phyloP scores from a whole-genome alignment of 2,797 vertebrate species.

The Falco peregrinus region DNA sequence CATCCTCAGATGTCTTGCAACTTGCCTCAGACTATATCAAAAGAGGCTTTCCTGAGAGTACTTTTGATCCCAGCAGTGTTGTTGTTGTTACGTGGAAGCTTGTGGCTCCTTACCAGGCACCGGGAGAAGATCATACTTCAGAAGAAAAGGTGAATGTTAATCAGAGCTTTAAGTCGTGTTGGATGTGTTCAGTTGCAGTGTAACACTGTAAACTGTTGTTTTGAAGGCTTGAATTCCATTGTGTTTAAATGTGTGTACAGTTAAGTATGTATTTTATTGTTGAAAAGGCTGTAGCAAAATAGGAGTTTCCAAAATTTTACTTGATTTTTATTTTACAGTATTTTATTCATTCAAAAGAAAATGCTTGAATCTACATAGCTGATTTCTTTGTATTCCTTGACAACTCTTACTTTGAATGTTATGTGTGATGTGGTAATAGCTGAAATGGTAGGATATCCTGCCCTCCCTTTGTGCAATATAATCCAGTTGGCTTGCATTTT shows the following conservation, averaged over 20 bases:
- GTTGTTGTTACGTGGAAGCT: constrained; percentile 88
- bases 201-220: neutral
- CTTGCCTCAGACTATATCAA: constrained; percentile 80
- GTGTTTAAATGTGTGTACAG: neutral
- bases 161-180: neutral
- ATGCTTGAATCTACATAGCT: neutral
- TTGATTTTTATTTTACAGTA: neutral
- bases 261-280: neutral
- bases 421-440: neutral
- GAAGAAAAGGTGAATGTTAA: constrained; percentile 79
- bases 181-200: neutral
- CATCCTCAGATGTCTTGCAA: constrained; percentile 72
- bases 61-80: constrained; percentile 77
- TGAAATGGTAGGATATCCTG: neutral
- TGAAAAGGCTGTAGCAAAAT: neutral
- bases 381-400: neutral
- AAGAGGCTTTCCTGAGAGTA: constrained; percentile 81
- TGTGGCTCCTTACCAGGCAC: constrained; percentile 74
- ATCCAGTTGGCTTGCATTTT: neutral
- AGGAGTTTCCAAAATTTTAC: neutral
- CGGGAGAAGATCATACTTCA: constrained; percentile 51
- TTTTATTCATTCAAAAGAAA: neutral
- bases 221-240: neutral
- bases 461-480: neutral
- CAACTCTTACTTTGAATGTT: neutral